phyloP scores from a whole-genome alignment of 2,888 invertebrate genomes.

The Plebejus anna region DNA sequence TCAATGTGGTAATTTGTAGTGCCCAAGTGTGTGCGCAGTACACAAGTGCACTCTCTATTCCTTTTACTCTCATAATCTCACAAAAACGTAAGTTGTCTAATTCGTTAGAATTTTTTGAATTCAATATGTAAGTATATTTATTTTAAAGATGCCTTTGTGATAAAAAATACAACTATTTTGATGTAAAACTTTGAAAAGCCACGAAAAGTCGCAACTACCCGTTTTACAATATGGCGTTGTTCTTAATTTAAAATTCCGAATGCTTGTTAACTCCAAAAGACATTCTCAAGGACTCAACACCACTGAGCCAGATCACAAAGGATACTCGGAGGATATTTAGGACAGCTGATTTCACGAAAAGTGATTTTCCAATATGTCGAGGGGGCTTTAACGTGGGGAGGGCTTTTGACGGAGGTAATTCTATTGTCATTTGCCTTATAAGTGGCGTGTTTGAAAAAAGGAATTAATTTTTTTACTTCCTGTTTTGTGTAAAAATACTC shows the following conservation, averaged over 20 bases:
- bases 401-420: conserved; percentile 34
- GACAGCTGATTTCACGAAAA: conserved; percentile 37
- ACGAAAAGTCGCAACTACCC: background rate
- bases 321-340: conserved; percentile 34
- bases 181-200: background rate
- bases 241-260: background rate
- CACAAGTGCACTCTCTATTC: too few species aligned
- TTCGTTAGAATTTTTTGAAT: too few species aligned
- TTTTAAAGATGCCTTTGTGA: too few species aligned
- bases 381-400: conserved; percentile 35
- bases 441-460: conserved; percentile 6
- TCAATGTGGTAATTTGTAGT: too few species aligned
- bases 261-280: background rate
- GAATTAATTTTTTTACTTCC: background rate
- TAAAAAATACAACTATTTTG: too few species aligned
- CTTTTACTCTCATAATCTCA: too few species aligned
- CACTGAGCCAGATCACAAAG: conserved; percentile 23
- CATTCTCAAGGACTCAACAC: conserved; percentile 4
- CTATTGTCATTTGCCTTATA: conserved; percentile 19
- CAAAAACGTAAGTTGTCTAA: too few species aligned
- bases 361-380: conserved; percentile 41
- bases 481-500: background rate
- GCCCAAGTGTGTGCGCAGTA: too few species aligned
- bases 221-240: background rate
- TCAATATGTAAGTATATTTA: too few species aligned